Base-by-base conservation (phyloP, 2,888 invertebrate genomes). In the Protonemura montana region DNA sequence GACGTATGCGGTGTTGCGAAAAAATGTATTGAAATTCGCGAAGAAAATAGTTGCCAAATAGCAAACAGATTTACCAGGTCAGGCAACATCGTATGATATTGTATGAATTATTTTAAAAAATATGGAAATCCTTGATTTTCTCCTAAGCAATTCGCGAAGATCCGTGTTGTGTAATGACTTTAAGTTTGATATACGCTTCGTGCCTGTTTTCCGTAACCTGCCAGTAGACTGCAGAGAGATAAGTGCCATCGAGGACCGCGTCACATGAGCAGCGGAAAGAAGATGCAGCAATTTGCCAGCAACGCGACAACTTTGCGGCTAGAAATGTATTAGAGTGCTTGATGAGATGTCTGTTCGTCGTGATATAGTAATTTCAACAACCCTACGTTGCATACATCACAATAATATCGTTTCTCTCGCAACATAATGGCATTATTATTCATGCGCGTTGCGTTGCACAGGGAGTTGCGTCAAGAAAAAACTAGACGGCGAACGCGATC, bases 251-350 rank as follows among this genome's bases (percentile, higher is more conserved):
- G 26, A 21, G 27, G 78, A 78, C n/a, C 26, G 28, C 27, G 26
- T 26, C 26, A 78, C 28, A 27, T 78, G 10, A 59, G 59, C 59
- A 21, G 21, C 59, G 21, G 59, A 59, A 59, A 59, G 59, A 59
- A 59, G 59, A 59, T 59, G 59, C 59, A 59, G 59, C 59, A 59
- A 59, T 59, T 82, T 41, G 82, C 26, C 26, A 27, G 42, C 42
- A 84, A 84, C 25, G 27, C 29, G 76, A 26, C 29, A 84, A 59
- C 28, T 84, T 84, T 84, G 84, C 59, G 84, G 84, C 84, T 84
- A 84, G 84, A 59, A 84, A 84, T 59, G 84, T 76, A 84, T 84
- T 84, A 84, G 3, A 59, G 42, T 76, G 29, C n/a, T 84, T 84
- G 84, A 84, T 84, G 84, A 84, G 84, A 42, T 82, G 30, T 30